These are phyloP conservation scores for Abramis brama DNA, from an alignment of 2,113 vertebrate genomes.

Conservation along the genomic window DNA sequence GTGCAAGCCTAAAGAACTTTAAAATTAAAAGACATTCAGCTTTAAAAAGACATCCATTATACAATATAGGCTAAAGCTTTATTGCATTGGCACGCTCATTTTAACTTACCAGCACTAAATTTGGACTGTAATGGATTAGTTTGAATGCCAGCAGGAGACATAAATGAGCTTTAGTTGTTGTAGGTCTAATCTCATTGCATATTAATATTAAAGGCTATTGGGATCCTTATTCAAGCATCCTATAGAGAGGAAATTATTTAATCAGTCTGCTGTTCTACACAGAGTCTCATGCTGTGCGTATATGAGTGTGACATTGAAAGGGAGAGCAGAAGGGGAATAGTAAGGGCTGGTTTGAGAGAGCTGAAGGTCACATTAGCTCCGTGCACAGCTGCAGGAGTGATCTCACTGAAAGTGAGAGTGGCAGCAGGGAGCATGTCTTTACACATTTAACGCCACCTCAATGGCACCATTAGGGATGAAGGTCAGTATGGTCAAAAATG, in stretches of 20 bases:
- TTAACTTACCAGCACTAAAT: slow-evolving; percentile 25
- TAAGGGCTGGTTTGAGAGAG: slow-evolving; percentile 17
- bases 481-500: slow-evolving; percentile 3
- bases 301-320: slow-evolving; percentile 22
- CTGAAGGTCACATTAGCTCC: slow-evolving; percentile 36
- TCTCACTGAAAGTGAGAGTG: slow-evolving; percentile 47
- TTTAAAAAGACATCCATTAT: slow-evolving; percentile 9
- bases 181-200: slow-evolving; percentile 32
- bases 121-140: slow-evolving; percentile 8
- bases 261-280: slow-evolving; percentile 17
- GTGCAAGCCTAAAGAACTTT: not conserved
- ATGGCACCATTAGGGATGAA: slow-evolving; percentile 8
- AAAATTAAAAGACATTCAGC: slow-evolving; percentile 3
- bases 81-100: not conserved
- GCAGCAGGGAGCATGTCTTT: slow-evolving; percentile 30
- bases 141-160: slow-evolving; percentile 29
- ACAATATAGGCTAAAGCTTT: not conserved
- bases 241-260: slow-evolving; percentile 36
- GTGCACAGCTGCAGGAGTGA: slow-evolving; percentile 25
- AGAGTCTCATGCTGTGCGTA: slow-evolving; percentile 14
- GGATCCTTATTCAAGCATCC: slow-evolving; percentile 1
- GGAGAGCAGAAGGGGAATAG: slow-evolving; percentile 24
- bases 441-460: slow-evolving; percentile 29
- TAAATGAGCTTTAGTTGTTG: slow-evolving; percentile 31
- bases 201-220: slow-evolving; percentile 31